phyloP scores from a whole-genome alignment of 2,113 vertebrate genomes.

The Cathartes aura region DNA sequence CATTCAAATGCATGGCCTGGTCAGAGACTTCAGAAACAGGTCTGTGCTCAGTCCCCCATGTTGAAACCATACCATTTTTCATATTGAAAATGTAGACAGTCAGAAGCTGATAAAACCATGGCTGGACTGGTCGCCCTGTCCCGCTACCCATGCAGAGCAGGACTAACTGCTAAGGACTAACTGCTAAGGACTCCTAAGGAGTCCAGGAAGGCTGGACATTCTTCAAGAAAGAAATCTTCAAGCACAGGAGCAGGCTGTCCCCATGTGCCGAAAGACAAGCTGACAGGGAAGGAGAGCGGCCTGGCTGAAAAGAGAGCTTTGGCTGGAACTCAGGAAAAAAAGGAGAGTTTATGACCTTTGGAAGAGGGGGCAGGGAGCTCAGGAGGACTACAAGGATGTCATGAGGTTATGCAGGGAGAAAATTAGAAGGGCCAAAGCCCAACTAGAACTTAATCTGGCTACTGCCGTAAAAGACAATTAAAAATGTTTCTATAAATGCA shows the following conservation, averaged over 20 bases:
- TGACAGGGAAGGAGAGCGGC: too few relatives aligned
- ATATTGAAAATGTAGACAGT: background rate
- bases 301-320: background rate
- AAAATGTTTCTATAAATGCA: background rate
- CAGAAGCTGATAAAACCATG: background rate
- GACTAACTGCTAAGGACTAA: background rate
- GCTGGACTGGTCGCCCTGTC: background rate
- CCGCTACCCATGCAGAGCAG: background rate
- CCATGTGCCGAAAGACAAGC: background rate
- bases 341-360: background rate
- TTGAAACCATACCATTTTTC: background rate
- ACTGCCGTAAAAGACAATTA: background rate
- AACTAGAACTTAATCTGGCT: background rate
- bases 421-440: background rate
- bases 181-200: background rate
- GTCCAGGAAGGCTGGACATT: background rate
- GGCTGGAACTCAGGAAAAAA: background rate
- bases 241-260: background rate
- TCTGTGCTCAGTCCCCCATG: background rate
- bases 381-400: background rate
- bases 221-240: background rate
- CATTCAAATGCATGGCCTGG: background rate
- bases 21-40: background rate
- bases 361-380: background rate
- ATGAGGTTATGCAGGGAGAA: background rate